These are phyloP conservation scores for Pteronura brasiliensis DNA, from an alignment of 2,113 vertebrate genomes.

Conservation along the genomic window DNA sequence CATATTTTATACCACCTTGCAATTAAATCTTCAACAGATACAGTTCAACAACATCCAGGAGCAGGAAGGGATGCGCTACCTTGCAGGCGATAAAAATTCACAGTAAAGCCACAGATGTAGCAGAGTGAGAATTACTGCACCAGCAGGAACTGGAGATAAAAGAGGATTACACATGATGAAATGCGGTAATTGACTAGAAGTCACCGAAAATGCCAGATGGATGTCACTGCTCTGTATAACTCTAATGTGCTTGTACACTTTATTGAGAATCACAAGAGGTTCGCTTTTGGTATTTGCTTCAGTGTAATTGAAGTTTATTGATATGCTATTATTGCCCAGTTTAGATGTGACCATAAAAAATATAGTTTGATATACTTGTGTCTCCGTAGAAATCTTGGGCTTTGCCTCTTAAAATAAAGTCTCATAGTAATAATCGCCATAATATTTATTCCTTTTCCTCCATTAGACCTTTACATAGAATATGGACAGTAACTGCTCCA, in stretches of 20 bases:
- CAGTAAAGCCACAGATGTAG: constrained; percentile 82
- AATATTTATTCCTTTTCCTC: constrained; percentile 79
- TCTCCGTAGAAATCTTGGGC: constrained; percentile 63
- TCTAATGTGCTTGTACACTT: constrained; percentile 78
- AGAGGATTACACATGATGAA: constrained; percentile 83
- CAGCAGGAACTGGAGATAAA: constrained; percentile 86
- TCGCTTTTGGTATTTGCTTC: constrained; percentile 83
- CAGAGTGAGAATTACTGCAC: constrained; percentile 83
- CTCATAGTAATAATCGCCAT: constrained; percentile 73
- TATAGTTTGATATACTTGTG: constrained; percentile 67
- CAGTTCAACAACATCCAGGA: constrained; percentile 39
- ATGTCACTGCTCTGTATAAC: constrained; percentile 78
- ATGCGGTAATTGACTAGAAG: constrained; percentile 86
- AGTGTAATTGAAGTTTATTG: constrained; percentile 86
- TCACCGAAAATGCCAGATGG: constrained; percentile 85
- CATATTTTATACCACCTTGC: constrained; percentile 57
- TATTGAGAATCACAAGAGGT: constrained; percentile 80
- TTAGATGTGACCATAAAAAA: constrained; percentile 83
- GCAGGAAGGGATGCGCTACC: constrained; percentile 61
- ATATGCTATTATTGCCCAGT: constrained; percentile 78
- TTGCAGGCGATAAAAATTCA: constrained; percentile 83
- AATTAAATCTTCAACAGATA: constrained; percentile 71
- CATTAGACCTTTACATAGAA: constrained; percentile 63
- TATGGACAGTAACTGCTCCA: constrained; percentile 74
- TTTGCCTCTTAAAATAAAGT: constrained; percentile 69